phyloP scores from a whole-genome alignment of 2,113 vertebrate species.

The Ascaphus truei region DNA sequence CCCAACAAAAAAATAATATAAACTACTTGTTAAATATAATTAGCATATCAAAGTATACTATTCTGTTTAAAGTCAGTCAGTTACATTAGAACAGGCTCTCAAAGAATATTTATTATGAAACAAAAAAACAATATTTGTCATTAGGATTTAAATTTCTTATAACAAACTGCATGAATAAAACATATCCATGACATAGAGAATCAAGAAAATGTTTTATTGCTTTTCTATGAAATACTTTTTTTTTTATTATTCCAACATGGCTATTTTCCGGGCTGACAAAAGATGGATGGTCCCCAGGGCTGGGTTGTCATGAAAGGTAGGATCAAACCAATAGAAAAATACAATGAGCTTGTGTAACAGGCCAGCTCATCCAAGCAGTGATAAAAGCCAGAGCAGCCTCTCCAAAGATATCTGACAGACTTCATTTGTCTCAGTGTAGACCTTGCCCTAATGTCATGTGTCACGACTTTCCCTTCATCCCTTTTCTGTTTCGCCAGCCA shows the following conservation, averaged over 20 bases:
- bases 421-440: constrained; percentile 62
- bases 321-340: constrained; percentile 61
- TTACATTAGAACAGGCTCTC: not conserved
- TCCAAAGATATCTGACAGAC: constrained; percentile 61
- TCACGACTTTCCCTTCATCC: constrained; percentile 53
- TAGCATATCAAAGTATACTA: not conserved
- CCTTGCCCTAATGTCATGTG: constrained; percentile 51
- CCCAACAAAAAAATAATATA: constrained; percentile 29
- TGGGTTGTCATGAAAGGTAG: constrained; percentile 66
- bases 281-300: constrained; percentile 55
- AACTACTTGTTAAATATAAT: constrained; percentile 13
- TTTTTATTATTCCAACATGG: constrained; percentile 2
- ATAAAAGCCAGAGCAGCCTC: constrained; percentile 54
- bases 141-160: constrained; percentile 43
- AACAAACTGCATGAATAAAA: constrained; percentile 39
- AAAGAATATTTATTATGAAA: too few species aligned
- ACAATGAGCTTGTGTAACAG: constrained; percentile 56
- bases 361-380: constrained; percentile 53
- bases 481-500: constrained; percentile 39
- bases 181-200: too few species aligned
- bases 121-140: constrained; percentile 29
- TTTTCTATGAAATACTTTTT: not conserved
- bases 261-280: constrained; percentile 45
- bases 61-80: not conserved
- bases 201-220: too few species aligned